Conservation (phyloP, 2,888 invertebrate species). For the Heliconius charithonia region DNA sequence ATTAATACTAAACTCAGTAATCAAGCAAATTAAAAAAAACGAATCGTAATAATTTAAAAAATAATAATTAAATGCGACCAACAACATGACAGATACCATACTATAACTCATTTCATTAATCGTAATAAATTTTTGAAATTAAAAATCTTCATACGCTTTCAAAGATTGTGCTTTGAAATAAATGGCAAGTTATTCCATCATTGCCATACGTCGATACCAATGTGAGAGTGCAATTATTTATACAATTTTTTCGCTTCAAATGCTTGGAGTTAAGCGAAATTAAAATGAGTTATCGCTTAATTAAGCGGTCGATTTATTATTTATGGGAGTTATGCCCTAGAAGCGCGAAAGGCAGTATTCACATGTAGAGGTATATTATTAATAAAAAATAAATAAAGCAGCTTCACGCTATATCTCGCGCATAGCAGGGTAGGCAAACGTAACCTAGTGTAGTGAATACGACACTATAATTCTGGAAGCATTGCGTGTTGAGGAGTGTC, state of each 20-base stretch:
- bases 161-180: conserved; percentile 41
- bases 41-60: conserved; percentile 18
- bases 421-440: too few species aligned
- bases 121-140: conserved; percentile 36
- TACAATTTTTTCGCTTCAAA: conserved; percentile 42
- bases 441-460: too few species aligned
- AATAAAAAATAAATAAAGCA: too few species aligned
- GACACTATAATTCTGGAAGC: too few species aligned
- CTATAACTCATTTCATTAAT: conserved; percentile 39
- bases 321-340: conserved; percentile 34
- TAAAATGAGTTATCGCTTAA: conserved; percentile 50
- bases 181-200: conserved; percentile 45
- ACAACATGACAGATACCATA: conserved; percentile 32
- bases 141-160: conserved; percentile 40
- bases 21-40: neutral
- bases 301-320: conserved; percentile 46
- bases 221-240: conserved; percentile 45
- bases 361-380: neutral
- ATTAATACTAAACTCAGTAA: neutral
- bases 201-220: conserved; percentile 47
- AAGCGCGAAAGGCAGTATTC: conserved; percentile 11
- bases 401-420: too few species aligned
- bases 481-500: too few species aligned
- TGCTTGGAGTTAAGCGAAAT: conserved; percentile 43
- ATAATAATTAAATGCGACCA: conserved; percentile 27